phyloP scores from a whole-genome alignment of 1,140 invertebrate genomes.

The Neodiprion pinetum region DNA sequence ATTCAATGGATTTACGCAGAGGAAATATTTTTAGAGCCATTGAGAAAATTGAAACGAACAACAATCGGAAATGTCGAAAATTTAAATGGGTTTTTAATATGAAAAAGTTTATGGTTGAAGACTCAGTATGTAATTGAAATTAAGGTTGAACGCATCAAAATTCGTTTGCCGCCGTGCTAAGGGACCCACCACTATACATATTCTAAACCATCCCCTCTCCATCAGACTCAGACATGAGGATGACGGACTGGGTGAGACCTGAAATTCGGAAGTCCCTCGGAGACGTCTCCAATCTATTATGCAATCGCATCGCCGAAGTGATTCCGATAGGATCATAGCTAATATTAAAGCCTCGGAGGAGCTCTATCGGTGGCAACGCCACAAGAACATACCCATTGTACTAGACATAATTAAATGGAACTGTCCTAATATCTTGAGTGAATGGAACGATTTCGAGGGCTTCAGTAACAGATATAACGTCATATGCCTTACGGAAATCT shows the following conservation, averaged over 20 bases:
- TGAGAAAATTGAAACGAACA: too few species aligned
- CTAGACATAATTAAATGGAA: constrained; percentile 27
- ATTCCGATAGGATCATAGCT: background rate
- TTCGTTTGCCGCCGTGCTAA: too few species aligned
- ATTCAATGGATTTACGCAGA: too few species aligned
- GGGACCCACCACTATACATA: too few species aligned
- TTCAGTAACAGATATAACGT: constrained; percentile 18
- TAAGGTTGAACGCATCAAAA: too few species aligned
- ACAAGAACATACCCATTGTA: background rate
- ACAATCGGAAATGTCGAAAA: too few species aligned
- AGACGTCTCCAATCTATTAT: background rate
- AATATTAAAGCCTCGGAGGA: background rate
- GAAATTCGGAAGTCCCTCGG: background rate
- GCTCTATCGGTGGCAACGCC: background rate
- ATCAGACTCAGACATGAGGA: too few species aligned
- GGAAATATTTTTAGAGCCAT: too few species aligned
- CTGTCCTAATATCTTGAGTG: constrained; percentile 12
- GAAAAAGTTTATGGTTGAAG: too few species aligned
- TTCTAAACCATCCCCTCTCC: background rate
- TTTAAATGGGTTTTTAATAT: too few species aligned
- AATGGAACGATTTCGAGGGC: constrained; percentile 19
- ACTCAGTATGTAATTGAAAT: too few species aligned
- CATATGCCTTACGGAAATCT: constrained; percentile 20
- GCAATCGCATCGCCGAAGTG: background rate
- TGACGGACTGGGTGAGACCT: too few species aligned